phyloP scores from a whole-genome alignment of 2,113 vertebrate species.

The Boulengeromyrus knoepffleri region DNA sequence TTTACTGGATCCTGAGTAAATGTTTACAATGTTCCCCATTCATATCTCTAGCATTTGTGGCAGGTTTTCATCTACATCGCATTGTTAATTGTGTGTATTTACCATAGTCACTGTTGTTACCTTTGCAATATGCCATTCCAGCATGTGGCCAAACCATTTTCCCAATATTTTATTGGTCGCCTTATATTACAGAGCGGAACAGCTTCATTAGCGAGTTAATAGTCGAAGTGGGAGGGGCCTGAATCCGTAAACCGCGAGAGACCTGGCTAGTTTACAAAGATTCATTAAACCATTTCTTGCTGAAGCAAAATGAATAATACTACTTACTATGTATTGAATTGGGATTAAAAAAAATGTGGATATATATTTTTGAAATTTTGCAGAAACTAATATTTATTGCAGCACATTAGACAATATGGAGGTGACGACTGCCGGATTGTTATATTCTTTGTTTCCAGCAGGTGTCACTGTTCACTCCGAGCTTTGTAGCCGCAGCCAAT shows the following conservation, averaged over 20 bases:
- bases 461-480: constrained; percentile 1
- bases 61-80: background rate
- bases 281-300: background rate
- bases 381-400: background rate
- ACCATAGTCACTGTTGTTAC: constrained; percentile 26
- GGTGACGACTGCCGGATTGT: background rate
- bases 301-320: background rate
- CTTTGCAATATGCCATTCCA: constrained; percentile 26
- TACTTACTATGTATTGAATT: background rate
- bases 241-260: background rate
- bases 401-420: background rate
- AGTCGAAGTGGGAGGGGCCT: background rate
- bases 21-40: constrained; percentile 43
- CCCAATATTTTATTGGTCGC: constrained; percentile 14
- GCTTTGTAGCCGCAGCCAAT: background rate
- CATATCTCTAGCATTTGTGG: constrained; percentile 42
- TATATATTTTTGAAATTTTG: constrained; percentile 3
- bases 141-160: constrained; percentile 42
- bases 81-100: constrained; percentile 38
- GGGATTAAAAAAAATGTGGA: background rate
- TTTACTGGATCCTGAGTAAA: background rate
- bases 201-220: background rate
- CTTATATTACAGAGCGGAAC: background rate
- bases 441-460: background rate
- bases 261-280: background rate